These are phyloP conservation scores for Timandra comae DNA, from an alignment of 2,888 invertebrate genomes.

Conservation along the genomic window DNA sequence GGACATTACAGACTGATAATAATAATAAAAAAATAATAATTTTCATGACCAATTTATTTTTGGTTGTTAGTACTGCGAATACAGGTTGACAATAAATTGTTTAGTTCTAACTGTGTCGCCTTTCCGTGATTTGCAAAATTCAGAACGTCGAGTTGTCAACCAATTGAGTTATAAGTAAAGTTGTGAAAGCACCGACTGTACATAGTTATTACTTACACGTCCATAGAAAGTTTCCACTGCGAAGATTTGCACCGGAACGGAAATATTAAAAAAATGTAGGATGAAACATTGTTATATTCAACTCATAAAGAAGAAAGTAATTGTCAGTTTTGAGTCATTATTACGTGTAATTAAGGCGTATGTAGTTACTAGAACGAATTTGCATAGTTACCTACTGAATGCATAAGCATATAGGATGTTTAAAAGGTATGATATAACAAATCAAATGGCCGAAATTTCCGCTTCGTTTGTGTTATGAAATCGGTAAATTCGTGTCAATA, in stretches of 20 bases:
- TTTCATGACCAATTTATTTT: too few species aligned
- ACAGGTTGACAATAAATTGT: too few species aligned
- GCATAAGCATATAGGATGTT: slow-evolving; percentile 30
- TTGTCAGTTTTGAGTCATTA: slow-evolving; percentile 10
- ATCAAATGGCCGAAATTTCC: slow-evolving; percentile 53
- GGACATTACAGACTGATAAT: too few species aligned
- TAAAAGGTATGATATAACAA: slow-evolving; percentile 50
- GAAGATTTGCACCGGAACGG: slow-evolving; percentile 29
- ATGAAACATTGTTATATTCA: slow-evolving; percentile 18
- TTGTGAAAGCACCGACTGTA: slow-evolving; percentile 44
- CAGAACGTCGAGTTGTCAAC: too few species aligned
- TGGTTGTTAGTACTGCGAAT: too few species aligned
- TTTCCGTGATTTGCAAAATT: too few species aligned
- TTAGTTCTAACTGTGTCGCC: too few species aligned
- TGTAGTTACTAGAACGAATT: slow-evolving; percentile 14
- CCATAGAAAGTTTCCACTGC: slow-evolving; percentile 48
- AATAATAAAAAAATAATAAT: too few species aligned
- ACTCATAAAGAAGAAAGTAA: slow-evolving; percentile 16
- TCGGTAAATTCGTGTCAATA: slow-evolving; percentile 63
- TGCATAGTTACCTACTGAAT: slow-evolving; percentile 24
- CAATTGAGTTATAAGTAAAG: slow-evolving; percentile 34
- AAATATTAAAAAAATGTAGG: slow-evolving; percentile 13
- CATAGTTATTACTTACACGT: slow-evolving; percentile 30
- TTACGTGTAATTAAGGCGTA: slow-evolving; percentile 5
- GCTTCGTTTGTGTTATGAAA: slow-evolving; percentile 55